phyloP scores from a whole-genome alignment of 2,888 invertebrate species.

The Norana najaformis region DNA sequence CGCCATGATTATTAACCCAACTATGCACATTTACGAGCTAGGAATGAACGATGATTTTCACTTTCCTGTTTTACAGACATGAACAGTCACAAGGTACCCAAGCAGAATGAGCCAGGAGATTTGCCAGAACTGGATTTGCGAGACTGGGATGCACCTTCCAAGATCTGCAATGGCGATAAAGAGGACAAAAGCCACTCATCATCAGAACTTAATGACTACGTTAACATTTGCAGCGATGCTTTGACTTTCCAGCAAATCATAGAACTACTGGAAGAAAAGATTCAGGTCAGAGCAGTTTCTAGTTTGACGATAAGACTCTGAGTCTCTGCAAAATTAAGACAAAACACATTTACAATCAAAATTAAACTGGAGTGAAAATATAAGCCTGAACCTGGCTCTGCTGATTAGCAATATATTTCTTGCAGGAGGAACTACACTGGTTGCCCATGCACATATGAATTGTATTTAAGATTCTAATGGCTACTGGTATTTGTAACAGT shows the following conservation, averaged over 20 bases:
- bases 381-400: no score
- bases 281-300: constrained; percentile 34
- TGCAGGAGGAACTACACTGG: no score
- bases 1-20: not conserved
- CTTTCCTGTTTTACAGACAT: not conserved
- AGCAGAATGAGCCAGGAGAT: not conserved
- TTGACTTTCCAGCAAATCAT: constrained; percentile 40
- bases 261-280: constrained; percentile 40
- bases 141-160: constrained; percentile 26
- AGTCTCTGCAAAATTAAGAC: not conserved
- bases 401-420: no score
- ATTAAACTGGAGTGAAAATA: no score
- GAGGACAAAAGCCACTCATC: not conserved
- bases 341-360: no score
- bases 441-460: no score
- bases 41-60: not conserved
- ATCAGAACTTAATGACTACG: not conserved
- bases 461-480: no score
- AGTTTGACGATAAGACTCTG: not conserved
- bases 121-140: constrained; percentile 19
- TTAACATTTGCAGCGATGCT: constrained; percentile 27
- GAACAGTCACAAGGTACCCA: not conserved
- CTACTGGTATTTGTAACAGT: no score
- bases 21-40: not conserved
- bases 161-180: constrained; percentile 8